These are phyloP conservation scores for Varanus komodoensis DNA, from an alignment of 2,113 vertebrate species.

Conservation along the genomic window DNA sequence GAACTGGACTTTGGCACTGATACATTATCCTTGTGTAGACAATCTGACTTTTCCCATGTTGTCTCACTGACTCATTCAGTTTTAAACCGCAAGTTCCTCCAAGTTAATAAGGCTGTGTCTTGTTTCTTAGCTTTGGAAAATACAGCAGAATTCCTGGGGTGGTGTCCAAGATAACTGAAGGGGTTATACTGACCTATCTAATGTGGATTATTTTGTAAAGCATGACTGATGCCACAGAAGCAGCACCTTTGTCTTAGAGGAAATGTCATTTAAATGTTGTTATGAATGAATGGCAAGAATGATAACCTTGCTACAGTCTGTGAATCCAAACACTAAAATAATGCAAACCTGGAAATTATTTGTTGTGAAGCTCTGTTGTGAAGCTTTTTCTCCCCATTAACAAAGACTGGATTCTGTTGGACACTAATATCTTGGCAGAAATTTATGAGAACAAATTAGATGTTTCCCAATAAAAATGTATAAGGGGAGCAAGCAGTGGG, in stretches of 20 bases:
- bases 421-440: constrained; percentile 53
- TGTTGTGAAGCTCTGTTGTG: constrained; percentile 7
- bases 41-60: neutral
- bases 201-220: constrained; percentile 49
- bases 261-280: constrained; percentile 61
- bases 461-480: constrained; percentile 48
- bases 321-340: constrained; percentile 54
- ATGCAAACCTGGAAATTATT: constrained; percentile 38
- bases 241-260: constrained; percentile 50
- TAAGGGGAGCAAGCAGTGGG: constrained; percentile 24
- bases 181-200: constrained; percentile 38
- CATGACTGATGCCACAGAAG: constrained; percentile 40
- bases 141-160: neutral
- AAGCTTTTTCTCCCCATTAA: constrained; percentile 29
- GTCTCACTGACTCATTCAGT: neutral
- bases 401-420: constrained; percentile 32
- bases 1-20: neutral
- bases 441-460: constrained; percentile 47
- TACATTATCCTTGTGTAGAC: neutral
- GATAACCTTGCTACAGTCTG: constrained; percentile 42
- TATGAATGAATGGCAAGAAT: constrained; percentile 44
- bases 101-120: neutral
- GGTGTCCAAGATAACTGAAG: constrained; percentile 37
- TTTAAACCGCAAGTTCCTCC: neutral
- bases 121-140: neutral